Conservation (phyloP, 2,113 vertebrate genomes). For the Dermatemys mawii region DNA sequence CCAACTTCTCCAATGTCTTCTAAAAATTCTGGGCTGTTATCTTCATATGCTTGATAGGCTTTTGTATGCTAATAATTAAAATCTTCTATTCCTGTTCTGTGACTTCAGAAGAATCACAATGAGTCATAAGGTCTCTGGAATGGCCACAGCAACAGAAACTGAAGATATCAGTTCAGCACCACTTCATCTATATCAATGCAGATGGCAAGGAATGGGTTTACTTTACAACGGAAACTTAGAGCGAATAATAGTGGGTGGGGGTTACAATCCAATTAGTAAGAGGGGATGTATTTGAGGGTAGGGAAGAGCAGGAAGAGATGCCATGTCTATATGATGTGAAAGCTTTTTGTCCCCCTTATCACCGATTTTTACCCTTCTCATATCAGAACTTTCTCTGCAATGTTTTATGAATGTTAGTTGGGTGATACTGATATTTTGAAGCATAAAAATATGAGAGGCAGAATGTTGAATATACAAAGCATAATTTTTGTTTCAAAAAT, state of each 20-base stretch:
- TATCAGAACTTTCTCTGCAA: neutral
- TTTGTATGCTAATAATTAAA: conserved; percentile 67
- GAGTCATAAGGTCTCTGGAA: conserved; percentile 62
- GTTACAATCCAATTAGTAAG: neutral
- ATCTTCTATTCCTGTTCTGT: conserved; percentile 61
- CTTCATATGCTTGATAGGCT: conserved; percentile 61
- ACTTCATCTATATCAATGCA: conserved; percentile 38
- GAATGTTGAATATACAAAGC: neutral
- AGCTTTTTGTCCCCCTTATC: neutral
- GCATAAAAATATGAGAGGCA: neutral
- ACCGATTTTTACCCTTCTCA: neutral
- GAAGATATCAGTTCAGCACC: conserved; percentile 46
- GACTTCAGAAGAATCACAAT: conserved; percentile 73
- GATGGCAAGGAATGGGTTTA: conserved; percentile 8
- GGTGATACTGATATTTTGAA: neutral
- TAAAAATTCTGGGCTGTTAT: conserved; percentile 71
- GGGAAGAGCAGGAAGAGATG: neutral
- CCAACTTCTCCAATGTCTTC: conserved; percentile 60
- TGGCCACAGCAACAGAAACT: conserved; percentile 39
- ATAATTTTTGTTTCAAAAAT: neutral
- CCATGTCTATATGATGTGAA: neutral
- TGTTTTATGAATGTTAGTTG: neutral
- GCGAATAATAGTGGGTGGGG: conserved; percentile 8
- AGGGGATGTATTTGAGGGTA: neutral
- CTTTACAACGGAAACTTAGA: conserved; percentile 25